A percentile compares a stretch with the other conserved stretches of the same genome.
These are phyloP conservation scores for Sciaenops ocellatus DNA, from an alignment of 2,797 vertebrate species.

Conservation along the genomic window DNA sequence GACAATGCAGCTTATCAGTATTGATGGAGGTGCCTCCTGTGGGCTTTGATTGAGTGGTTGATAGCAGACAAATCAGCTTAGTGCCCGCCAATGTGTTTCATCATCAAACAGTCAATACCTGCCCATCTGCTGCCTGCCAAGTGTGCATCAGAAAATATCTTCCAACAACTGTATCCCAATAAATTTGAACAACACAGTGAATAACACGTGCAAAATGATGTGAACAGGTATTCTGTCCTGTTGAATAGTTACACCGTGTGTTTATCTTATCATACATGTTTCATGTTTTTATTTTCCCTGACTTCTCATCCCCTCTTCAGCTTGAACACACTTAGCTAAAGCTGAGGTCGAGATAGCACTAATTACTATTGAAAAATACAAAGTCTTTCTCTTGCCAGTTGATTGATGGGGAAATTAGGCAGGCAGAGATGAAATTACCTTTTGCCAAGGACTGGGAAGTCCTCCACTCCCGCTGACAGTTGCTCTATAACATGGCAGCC, in stretches of 20 bases:
- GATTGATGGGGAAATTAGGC: constrained; percentile 49
- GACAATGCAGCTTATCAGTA: constrained; percentile 47
- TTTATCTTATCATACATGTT: constrained; percentile 30
- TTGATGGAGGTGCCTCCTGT: constrained; percentile 41
- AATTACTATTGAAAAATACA: not conserved
- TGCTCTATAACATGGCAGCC: constrained; percentile 58
- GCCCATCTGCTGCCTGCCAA: constrained; percentile 9
- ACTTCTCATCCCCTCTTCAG: constrained; percentile 2
- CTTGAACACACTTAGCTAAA: not conserved
- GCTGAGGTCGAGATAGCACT: constrained; percentile 16
- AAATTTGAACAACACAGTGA: not conserved
- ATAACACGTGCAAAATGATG: not conserved
- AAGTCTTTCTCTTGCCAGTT: constrained; percentile 19
- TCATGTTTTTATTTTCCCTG: constrained; percentile 19
- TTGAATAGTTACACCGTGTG: not conserved
- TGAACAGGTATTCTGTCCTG: not conserved
- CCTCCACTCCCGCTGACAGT: constrained; percentile 53
- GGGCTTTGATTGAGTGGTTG: constrained; percentile 40
- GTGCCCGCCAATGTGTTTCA: constrained; percentile 21
- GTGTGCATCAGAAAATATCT: not conserved
- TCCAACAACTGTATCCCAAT: not conserved
- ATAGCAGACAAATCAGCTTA: constrained; percentile 51
- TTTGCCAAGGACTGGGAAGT: constrained; percentile 33
- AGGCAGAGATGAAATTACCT: constrained; percentile 45
- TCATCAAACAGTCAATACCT: constrained; percentile 35